Evolutionary conservation across 2,888 invertebrate species (phyloP).

Genomic region (Lissocephala sabroskyi): DNA sequence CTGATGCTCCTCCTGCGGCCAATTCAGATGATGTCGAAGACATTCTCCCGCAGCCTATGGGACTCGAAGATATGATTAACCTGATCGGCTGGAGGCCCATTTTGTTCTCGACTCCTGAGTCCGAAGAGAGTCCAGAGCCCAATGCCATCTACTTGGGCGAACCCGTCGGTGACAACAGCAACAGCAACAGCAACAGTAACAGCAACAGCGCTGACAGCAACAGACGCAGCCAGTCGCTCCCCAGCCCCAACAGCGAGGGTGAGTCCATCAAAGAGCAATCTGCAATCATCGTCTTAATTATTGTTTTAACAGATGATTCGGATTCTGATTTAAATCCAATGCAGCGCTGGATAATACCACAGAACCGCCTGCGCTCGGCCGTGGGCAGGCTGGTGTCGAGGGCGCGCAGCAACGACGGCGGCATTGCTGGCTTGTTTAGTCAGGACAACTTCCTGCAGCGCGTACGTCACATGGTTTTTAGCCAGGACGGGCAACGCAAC

Average conservation of each 20-base stretch:
- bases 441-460: constrained; percentile 58
- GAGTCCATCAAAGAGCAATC: too few species aligned
- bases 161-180: too few species aligned
- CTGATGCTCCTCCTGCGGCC: too few species aligned
- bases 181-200: constrained; percentile 4
- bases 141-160: too few species aligned
- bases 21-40: too few species aligned
- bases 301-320: constrained; percentile 37
- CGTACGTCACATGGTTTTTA: constrained; percentile 61
- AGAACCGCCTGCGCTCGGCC: constrained; percentile 40
- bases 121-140: too few species aligned
- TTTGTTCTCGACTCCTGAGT: too few species aligned
- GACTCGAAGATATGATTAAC: too few species aligned
- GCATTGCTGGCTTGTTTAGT: constrained; percentile 42
- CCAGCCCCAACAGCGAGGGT: constrained; percentile 50
- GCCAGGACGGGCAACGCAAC: constrained; percentile 47
- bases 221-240: constrained; percentile 39
- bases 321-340: constrained; percentile 26
- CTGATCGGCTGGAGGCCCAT: too few species aligned
- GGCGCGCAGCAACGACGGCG: constrained; percentile 42
- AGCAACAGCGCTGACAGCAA: constrained; percentile 15
- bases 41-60: too few species aligned
- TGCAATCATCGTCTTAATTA: background rate
- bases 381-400: constrained; percentile 42
- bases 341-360: constrained; percentile 48